These are phyloP conservation scores for Cataglyphis rosenhaueri DNA, from an alignment of 2,888 invertebrate genomes.

Conservation along the genomic window DNA sequence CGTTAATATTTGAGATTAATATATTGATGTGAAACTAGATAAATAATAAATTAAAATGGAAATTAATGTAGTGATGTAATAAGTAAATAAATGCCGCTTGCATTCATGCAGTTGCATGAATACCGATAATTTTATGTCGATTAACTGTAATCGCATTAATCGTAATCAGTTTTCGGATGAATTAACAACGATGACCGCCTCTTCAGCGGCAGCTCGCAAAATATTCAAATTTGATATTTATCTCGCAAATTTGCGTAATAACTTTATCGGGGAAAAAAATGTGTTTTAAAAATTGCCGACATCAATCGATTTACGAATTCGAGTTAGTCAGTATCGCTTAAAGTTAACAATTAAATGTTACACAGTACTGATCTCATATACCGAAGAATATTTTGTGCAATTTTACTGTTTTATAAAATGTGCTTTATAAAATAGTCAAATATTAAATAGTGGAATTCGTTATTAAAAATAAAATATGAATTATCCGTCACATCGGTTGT, in stretches of 20 bases:
- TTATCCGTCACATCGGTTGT: not conserved
- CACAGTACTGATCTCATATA: not conserved
- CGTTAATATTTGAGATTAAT: constrained; percentile 51
- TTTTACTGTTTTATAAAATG: constrained; percentile 9
- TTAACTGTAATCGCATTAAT: constrained; percentile 47
- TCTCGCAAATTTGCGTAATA: constrained; percentile 39
- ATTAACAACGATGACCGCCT: constrained; percentile 49
- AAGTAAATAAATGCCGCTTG: constrained; percentile 46
- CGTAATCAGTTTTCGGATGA: constrained; percentile 51
- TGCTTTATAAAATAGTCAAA: not conserved
- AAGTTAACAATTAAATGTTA: constrained; percentile 35
- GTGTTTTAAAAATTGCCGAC: constrained; percentile 18
- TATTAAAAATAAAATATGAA: constrained; percentile 9
- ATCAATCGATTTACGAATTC: constrained; percentile 6
- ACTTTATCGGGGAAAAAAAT: not conserved
- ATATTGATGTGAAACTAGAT: constrained; percentile 19
- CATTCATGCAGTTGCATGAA: constrained; percentile 35
- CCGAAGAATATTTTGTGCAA: not conserved
- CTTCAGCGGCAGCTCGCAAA: constrained; percentile 37
- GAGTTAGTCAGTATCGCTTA: constrained; percentile 35
- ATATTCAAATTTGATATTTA: constrained; percentile 49
- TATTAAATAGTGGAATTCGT: not conserved
- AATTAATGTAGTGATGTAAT: constrained; percentile 45
- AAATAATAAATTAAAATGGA: constrained; percentile 37
- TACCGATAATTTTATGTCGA: constrained; percentile 50